phyloP scores from a whole-genome alignment of 2,113 vertebrate species.

The Brachyhypopomus gauderio region DNA sequence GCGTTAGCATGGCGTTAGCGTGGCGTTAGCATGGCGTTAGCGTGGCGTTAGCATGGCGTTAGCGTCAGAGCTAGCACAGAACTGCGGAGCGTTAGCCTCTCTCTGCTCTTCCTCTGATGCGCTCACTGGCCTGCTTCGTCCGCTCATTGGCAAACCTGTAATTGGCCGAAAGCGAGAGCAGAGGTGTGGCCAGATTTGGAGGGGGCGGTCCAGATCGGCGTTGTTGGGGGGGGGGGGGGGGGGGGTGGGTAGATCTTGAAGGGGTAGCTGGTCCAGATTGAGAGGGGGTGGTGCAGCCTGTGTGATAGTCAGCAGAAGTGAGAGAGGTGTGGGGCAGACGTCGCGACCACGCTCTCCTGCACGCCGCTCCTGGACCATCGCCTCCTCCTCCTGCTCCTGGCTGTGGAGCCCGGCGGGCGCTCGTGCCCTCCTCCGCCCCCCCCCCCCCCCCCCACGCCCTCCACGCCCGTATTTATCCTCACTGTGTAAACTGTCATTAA shows the following conservation, averaged over 20 bases:
- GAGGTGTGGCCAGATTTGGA: constrained; percentile 35
- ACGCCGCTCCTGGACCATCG: background rate
- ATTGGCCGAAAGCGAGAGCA: background rate
- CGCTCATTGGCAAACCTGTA: too few species aligned
- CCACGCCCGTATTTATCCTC: constrained; percentile 55
- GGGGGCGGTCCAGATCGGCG: background rate
- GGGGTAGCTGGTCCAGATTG: background rate
- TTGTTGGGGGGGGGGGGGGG: constrained; percentile 14
- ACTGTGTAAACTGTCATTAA: constrained; percentile 67
- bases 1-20: background rate
- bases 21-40: background rate
- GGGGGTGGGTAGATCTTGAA: background rate
- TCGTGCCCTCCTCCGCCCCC: constrained; percentile 20
- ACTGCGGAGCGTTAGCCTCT: background rate
- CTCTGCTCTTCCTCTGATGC: background rate
- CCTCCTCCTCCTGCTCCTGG: background rate
- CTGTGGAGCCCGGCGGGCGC: too few species aligned
- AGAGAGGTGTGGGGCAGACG: constrained; percentile 35
- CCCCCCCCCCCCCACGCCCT: constrained; percentile 47
- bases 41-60: background rate
- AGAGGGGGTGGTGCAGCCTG: background rate
- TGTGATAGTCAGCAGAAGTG: background rate
- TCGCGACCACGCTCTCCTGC: constrained; percentile 21
- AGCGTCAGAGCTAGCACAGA: background rate
- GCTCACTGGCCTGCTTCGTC: too few species aligned